Percentiles rank a stretch among this genome's conserved stretches.
These are phyloP conservation scores for Mycteria americana DNA, from an alignment of 2,797 vertebrate species.

Conservation along the genomic window DNA sequence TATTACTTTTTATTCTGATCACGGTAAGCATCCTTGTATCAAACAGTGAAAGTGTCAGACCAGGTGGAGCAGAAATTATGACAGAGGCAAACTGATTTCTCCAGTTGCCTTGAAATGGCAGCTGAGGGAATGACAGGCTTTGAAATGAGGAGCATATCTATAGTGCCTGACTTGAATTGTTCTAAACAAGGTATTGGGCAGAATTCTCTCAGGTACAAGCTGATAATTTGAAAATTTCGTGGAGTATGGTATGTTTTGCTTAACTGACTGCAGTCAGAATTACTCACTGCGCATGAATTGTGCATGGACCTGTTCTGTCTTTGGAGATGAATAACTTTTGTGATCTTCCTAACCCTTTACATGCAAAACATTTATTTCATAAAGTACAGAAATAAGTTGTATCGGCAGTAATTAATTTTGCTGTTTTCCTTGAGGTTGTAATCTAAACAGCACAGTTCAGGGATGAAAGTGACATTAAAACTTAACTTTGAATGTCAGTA, in stretches of 20 bases:
- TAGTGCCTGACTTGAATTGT: background rate
- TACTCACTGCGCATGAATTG: background rate
- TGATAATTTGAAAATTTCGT: background rate
- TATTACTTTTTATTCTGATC: constrained; percentile 10
- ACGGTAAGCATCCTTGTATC: background rate
- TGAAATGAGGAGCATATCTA: background rate
- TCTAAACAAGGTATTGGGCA: background rate
- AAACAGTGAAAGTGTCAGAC: background rate
- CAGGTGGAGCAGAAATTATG: constrained; percentile 23
- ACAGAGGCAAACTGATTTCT: constrained; percentile 28
- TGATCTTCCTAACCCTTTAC: background rate
- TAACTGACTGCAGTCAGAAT: background rate
- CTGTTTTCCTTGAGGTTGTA: background rate
- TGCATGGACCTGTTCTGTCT: background rate
- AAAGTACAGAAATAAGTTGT: background rate
- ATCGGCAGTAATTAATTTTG: background rate
- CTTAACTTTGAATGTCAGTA: background rate
- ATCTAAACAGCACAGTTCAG: background rate
- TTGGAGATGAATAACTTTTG: background rate
- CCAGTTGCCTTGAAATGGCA: constrained; percentile 24
- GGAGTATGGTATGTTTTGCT: background rate
- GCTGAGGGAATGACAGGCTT: constrained; percentile 9
- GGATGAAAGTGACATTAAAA: background rate
- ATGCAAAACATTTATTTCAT: background rate
- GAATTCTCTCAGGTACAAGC: background rate